Conservation (phyloP, 2,888 invertebrate genomes). For the Tachystola acroxantha region DNA sequence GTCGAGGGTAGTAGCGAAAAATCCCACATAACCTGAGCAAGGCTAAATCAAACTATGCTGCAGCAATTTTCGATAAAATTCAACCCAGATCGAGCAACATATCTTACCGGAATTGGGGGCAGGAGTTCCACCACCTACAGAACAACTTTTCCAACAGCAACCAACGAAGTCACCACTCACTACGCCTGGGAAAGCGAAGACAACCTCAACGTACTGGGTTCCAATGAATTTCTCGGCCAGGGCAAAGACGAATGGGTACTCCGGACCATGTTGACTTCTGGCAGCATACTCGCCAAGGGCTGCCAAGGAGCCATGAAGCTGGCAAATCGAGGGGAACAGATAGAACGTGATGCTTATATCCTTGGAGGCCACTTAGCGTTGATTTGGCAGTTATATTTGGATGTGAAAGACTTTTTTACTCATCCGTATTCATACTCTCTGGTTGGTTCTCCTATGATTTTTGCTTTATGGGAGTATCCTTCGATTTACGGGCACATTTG, state of each 20-base stretch:
- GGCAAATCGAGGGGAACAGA: conserved; percentile 35
- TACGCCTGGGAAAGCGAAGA: conserved; percentile 64
- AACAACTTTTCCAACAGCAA: conserved; percentile 25
- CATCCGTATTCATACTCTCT: conserved; percentile 62
- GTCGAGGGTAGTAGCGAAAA: too few species aligned
- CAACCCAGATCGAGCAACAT: too few species aligned
- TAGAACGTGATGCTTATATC: conserved; percentile 54
- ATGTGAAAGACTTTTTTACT: conserved; percentile 62
- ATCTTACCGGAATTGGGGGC: too few species aligned
- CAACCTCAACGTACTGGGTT: conserved; percentile 54
- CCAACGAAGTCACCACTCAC: conserved; percentile 25
- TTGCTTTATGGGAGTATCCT: conserved; percentile 66
- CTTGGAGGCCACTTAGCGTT: conserved; percentile 62
- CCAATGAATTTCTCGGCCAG: conserved; percentile 54
- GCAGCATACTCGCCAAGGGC: conserved; percentile 63
- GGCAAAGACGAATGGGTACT: conserved; percentile 62
- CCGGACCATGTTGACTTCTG: conserved; percentile 59
- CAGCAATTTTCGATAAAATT: too few species aligned
- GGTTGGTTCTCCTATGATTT: conserved; percentile 55
- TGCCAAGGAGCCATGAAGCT: conserved; percentile 67
- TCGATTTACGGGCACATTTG: conserved; percentile 52
- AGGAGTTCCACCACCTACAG: too few species aligned
- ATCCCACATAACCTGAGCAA: too few species aligned
- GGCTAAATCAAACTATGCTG: too few species aligned
- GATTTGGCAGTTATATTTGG: conserved; percentile 65